phyloP scores from a whole-genome alignment of 2,888 invertebrate genomes.

The Pasiphila rectangulata region DNA sequence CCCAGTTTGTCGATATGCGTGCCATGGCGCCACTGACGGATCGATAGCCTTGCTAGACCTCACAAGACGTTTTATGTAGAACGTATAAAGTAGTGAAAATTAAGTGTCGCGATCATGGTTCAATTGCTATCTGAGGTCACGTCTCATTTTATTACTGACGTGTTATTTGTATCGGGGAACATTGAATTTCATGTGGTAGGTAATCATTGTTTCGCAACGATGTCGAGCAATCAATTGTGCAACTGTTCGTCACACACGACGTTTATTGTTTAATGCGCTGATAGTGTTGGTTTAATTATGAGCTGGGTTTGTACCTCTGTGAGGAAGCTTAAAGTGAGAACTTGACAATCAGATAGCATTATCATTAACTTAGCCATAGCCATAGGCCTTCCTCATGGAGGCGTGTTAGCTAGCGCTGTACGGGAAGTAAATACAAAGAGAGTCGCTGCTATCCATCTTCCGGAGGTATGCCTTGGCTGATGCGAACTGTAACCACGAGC shows the following conservation, averaged over 20 bases:
- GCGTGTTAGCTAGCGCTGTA: no score
- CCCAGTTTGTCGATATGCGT: slow-evolving; percentile 42
- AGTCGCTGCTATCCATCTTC: no score
- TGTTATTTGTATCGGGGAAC: slow-evolving; percentile 73
- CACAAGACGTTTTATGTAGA: slow-evolving; percentile 71
- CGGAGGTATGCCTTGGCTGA: no score
- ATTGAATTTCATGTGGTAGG: slow-evolving; percentile 65
- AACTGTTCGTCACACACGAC: slow-evolving; percentile 24
- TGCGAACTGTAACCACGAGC: no score
- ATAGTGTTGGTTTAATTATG: slow-evolving; percentile 6
- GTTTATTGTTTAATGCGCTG: slow-evolving; percentile 12
- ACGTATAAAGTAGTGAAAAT: slow-evolving; percentile 76
- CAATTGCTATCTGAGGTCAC: slow-evolving; percentile 70
- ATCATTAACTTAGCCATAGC: no score
- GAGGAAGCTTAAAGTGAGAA: neutral
- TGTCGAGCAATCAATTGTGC: slow-evolving; percentile 26
- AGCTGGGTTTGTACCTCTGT: slow-evolving; percentile 2
- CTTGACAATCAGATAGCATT: no score
- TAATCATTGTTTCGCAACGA: slow-evolving; percentile 61
- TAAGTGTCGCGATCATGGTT: slow-evolving; percentile 70
- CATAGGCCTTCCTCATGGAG: no score
- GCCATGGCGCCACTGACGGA: slow-evolving; percentile 55
- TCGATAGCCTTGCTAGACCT: slow-evolving; percentile 56
- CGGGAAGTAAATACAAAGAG: no score
- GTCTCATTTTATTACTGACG: slow-evolving; percentile 75